Evolutionary conservation across 2,888 invertebrate genomes (phyloP).

Genomic region (Eledona agricola): DNA sequence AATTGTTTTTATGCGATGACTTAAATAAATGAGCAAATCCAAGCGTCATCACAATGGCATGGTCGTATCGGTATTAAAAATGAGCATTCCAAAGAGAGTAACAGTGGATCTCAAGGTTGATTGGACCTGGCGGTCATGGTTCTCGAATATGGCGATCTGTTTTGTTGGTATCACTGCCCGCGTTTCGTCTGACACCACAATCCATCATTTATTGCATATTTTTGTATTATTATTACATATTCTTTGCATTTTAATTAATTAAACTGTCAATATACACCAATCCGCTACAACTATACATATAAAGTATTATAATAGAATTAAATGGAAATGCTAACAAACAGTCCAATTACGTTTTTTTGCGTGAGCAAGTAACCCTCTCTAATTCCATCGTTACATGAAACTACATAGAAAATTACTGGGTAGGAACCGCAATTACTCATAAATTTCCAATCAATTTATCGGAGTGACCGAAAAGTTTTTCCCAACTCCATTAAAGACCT

Average conservation of each 20-base stretch:
- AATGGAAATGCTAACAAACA: slow-evolving; percentile 7
- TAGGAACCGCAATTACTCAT: slow-evolving; percentile 6
- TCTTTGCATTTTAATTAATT: background rate
- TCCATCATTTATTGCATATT: too few relatives aligned
- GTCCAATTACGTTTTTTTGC: slow-evolving; percentile 2
- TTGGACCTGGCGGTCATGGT: slow-evolving; percentile 13
- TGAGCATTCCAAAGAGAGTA: slow-evolving; percentile 18
- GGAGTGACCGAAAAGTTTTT: slow-evolving; percentile 20
- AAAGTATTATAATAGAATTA: slow-evolving; percentile 17
- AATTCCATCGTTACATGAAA: slow-evolving; percentile 1
- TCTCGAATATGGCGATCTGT: slow-evolving; percentile 7
- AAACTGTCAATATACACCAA: slow-evolving; percentile 4
- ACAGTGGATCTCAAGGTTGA: slow-evolving; percentile 15
- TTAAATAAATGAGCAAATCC: slow-evolving; percentile 11
- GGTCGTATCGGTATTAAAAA: too few relatives aligned
- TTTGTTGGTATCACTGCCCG: background rate
- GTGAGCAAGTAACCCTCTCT: too few relatives aligned
- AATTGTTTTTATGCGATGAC: slow-evolving; percentile 10
- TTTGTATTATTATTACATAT: too few relatives aligned
- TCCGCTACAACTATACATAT: too few relatives aligned
- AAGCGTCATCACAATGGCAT: slow-evolving; percentile 9
- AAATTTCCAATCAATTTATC: slow-evolving; percentile 11
- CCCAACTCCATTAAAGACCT: slow-evolving; percentile 10
- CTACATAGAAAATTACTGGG: slow-evolving; percentile 13
- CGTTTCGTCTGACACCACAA: background rate